phyloP scores from a whole-genome alignment of 2,113 vertebrate genomes.

The Cololabis saira region DNA sequence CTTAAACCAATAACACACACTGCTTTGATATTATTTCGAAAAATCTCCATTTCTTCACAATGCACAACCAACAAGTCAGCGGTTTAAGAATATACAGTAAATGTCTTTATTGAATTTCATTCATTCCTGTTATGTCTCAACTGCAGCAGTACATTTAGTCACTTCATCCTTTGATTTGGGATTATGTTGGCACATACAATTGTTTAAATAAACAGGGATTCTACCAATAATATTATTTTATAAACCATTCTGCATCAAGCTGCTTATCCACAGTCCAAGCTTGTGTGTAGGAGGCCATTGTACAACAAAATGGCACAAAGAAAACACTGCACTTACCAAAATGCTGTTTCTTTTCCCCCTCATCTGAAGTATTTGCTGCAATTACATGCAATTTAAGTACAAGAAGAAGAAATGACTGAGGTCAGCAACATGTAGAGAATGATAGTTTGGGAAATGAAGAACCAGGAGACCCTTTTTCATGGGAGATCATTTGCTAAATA shows the following conservation, averaged over 20 bases:
- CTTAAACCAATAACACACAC: neutral
- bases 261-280: constrained; percentile 39
- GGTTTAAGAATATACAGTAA: neutral
- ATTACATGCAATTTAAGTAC: constrained; percentile 51
- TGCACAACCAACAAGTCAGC: constrained; percentile 2
- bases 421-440: constrained; percentile 30
- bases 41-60: neutral
- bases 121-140: neutral
- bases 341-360: constrained; percentile 12
- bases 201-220: neutral
- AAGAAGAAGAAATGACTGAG: constrained; percentile 33
- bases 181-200: constrained; percentile 23
- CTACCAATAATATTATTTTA: constrained; percentile 33
- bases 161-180: neutral
- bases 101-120: neutral
- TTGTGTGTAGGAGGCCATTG: constrained; percentile 56
- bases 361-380: constrained; percentile 26
- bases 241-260: constrained; percentile 42
- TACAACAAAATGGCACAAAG: constrained; percentile 54
- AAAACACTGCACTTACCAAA: constrained; percentile 45
- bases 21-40: constrained; percentile 1
- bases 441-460: constrained; percentile 34
- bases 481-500: constrained; percentile 28
- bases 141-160: neutral
- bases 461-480: constrained; percentile 15